Conservation (phyloP, 2,113 vertebrate species). For the Gallinago undulata region DNA sequence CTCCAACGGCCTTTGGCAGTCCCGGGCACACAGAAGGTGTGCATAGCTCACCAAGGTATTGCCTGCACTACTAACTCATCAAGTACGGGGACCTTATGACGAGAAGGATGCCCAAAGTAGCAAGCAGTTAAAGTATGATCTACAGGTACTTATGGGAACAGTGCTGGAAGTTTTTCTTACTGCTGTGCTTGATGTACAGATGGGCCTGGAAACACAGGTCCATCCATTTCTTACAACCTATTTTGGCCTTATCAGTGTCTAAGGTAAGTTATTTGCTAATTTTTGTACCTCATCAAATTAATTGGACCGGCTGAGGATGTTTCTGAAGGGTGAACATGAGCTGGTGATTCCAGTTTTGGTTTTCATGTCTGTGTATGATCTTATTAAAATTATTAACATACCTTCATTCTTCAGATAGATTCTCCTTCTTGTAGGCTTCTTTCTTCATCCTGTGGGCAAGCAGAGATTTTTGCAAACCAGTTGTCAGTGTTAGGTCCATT, state of each 20-base stretch:
- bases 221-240: neutral
- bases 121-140: neutral
- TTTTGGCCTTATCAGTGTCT: neutral
- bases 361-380: neutral
- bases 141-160: neutral
- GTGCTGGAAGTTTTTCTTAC: neutral
- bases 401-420: neutral
- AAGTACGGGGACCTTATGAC: neutral
- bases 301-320: neutral
- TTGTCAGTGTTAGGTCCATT: neutral
- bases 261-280: neutral
- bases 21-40: neutral
- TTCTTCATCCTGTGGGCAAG: neutral
- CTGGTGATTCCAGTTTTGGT: neutral
- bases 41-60: neutral
- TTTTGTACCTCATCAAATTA: neutral
- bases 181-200: neutral
- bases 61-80: neutral
- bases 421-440: neutral
- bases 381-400: neutral
- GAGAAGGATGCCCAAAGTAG: neutral
- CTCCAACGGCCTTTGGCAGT: neutral
- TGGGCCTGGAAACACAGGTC: neutral
- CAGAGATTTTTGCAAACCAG: neutral
- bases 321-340: neutral